phyloP scores from a whole-genome alignment of 1,140 invertebrate species.

The Ladona fulva region DNA sequence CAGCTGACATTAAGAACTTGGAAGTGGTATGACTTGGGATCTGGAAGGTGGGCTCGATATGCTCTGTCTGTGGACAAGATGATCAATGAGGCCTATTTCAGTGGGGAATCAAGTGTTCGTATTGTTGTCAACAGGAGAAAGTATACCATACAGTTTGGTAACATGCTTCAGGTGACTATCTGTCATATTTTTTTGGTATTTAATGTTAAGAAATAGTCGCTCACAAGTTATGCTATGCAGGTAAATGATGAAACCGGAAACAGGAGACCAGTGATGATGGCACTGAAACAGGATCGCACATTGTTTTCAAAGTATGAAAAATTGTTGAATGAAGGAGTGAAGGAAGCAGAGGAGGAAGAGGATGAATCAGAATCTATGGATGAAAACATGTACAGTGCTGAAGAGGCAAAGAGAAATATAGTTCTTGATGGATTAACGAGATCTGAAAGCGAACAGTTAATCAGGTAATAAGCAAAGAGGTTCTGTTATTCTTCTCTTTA shows the following conservation, averaged over 20 bases:
- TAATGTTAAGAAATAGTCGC: neutral
- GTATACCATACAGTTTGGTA: conserved; percentile 71
- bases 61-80: conserved; percentile 63
- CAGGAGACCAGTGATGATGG: conserved; percentile 70
- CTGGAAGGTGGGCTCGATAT: conserved; percentile 73
- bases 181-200: no score
- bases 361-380: neutral
- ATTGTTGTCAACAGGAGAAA: conserved; percentile 65
- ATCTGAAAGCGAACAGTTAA: neutral
- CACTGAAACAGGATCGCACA: conserved; percentile 32
- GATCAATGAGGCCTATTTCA: conserved; percentile 76
- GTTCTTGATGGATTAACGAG: neutral
- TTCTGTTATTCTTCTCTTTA: no score
- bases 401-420: neutral
- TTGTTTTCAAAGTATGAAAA: conserved; percentile 22
- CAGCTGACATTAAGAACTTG: conserved; percentile 48
- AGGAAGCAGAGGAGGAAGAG: conserved; percentile 24
- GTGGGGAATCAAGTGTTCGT: conserved; percentile 60
- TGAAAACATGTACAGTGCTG: neutral
- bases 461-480: neutral
- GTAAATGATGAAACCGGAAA: conserved; percentile 72
- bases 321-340: conserved; percentile 28
- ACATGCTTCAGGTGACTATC: conserved; percentile 64
- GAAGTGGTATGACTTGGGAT: conserved; percentile 81
- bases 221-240: conserved; percentile 27